A percentile compares a stretch with the other conserved stretches of the same genome.
Evolutionary conservation across 2,113 vertebrate species (phyloP).

Genomic region (Chinchilla lanigera): DNA sequence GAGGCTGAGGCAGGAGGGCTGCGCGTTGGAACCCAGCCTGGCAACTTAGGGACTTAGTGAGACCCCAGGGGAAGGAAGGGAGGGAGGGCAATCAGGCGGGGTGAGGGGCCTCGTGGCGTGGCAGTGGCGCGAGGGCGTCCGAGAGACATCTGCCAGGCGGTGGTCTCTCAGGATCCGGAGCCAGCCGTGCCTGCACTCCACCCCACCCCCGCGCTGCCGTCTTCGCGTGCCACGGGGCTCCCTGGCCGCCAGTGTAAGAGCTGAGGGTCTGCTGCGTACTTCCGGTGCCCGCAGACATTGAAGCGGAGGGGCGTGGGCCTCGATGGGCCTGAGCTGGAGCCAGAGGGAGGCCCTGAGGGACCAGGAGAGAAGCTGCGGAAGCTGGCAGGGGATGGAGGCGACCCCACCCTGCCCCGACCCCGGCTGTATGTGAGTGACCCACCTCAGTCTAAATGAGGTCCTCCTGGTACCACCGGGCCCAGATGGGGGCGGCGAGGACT

Average conservation of each 20-base stretch:
- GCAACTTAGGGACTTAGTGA: background rate
- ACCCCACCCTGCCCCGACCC: slow-evolving; percentile 88
- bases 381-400: slow-evolving; percentile 87
- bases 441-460: too few species aligned
- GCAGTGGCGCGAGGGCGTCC: background rate
- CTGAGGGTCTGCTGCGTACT: background rate
- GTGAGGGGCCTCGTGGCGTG: background rate
- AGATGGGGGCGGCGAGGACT: background rate
- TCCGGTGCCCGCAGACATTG: slow-evolving; percentile 88
- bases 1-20: background rate
- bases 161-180: background rate
- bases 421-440: slow-evolving; percentile 90
- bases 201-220: background rate
- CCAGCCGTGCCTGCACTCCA: background rate
- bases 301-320: slow-evolving; percentile 93
- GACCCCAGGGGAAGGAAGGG: background rate
- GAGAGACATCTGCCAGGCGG: too few species aligned
- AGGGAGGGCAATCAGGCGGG: background rate
- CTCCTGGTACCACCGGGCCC: background rate
- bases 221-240: background rate
- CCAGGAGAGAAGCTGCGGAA: slow-evolving; percentile 85
- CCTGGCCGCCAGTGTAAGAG: background rate
- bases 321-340: slow-evolving; percentile 90
- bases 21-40: background rate
- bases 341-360: slow-evolving; percentile 87